Evolutionary conservation across 2,797 vertebrate genomes (phyloP).

Genomic region (Eidolon dupreanum): DNA sequence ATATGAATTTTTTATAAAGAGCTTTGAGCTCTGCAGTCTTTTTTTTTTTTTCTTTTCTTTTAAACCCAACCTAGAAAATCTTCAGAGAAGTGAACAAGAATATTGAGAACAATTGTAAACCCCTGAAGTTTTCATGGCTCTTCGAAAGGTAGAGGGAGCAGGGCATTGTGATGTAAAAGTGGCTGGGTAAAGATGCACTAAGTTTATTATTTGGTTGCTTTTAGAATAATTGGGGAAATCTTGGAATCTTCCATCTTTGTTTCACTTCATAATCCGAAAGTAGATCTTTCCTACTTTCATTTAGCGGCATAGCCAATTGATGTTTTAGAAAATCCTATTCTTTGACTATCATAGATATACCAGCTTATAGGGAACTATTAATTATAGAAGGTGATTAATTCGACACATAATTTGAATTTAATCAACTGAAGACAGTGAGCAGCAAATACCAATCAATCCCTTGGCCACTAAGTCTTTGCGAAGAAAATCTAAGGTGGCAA

Average conservation of each 20-base stretch:
- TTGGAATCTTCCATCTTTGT: not conserved
- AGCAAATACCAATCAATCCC: not conserved
- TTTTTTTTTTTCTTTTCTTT: not conserved
- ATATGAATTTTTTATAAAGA: not conserved
- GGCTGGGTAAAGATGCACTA: not conserved
- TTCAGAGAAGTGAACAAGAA: not conserved
- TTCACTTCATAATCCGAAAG: not conserved
- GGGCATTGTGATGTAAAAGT: fast-evolving
- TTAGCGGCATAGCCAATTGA: not conserved
- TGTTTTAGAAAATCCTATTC: not conserved
- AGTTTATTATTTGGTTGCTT: not conserved
- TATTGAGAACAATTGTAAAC: not conserved
- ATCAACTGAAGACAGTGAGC: not conserved
- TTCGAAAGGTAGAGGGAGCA: not conserved
- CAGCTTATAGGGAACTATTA: not conserved
- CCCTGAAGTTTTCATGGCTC: not conserved
- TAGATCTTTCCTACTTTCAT: not conserved
- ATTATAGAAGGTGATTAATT: not conserved
- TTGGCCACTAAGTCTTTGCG: not conserved
- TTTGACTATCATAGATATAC: not conserved
- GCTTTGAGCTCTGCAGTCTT: not conserved
- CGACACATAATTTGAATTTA: not conserved
- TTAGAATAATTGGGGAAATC: not conserved
- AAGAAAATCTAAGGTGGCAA: not conserved
- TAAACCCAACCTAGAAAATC: not conserved